Base-by-base conservation (phyloP, 2,888 invertebrate species). In the Heliconius ismenius region DNA sequence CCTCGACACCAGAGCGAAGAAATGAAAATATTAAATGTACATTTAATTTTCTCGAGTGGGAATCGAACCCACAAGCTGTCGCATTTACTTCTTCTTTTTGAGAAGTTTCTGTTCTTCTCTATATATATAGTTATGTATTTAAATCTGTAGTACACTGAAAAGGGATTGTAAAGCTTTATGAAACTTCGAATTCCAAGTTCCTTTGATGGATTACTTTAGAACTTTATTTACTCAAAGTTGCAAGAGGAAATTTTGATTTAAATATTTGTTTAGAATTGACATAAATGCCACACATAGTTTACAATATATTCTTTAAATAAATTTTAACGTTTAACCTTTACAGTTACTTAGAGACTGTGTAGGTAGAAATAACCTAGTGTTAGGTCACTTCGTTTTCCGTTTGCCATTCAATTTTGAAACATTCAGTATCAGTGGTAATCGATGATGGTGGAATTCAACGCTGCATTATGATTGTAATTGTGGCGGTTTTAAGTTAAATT, bases 131-230 rank as follows among this genome's bases (percentile, higher is more conserved):
- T n/a, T 36, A 36, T 36, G 36, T 65, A 36, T 36, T n/a, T 36
- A 65, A 36, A 60, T 10, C 9, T 24, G 24, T 26, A 49, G 18
- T 24, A 49, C 1, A 24, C 24, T 49, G 43, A 69, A 69, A 26
- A 69, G 18, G 24, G 43, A 26, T 49, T 69, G 65, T 65, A 36
- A 65, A n/a, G 21, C 36, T 65, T 36, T 65, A n/a, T 36, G 65
- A 65, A 36, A 65, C n/a, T 65, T 32, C 15, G 28, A 28, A 63
- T 28, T 63, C 18, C 63, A n/a, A 58, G n/a, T 11, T 58, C 58
- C 58, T 63, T 63, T 64, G 64, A 64, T 64, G 32, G 21, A 64
- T 64, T 32, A 64, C 64, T 32, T 64, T 21, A 32, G 32, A 64
- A 64, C 64, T 64, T 64, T 64, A 32, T 32, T 64, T 32, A 64